Percentiles rank a stretch among this genome's conserved stretches.
phyloP scores from a whole-genome alignment of 2,113 vertebrate species.

The Paramormyrops kingsleyae region DNA sequence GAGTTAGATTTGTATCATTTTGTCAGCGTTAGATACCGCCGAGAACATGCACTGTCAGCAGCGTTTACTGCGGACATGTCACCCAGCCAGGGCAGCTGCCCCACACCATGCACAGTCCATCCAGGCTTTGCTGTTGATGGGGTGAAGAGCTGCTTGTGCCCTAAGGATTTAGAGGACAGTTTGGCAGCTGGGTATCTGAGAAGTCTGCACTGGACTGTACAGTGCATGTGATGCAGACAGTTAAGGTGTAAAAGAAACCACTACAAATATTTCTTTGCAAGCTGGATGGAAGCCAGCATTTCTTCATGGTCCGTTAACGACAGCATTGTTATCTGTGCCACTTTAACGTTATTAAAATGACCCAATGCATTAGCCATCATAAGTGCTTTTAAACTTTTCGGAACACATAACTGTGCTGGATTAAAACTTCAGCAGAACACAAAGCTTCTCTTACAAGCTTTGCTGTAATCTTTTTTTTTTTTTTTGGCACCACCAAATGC shows the following conservation, averaged over 20 bases:
- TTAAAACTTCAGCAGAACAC: neutral
- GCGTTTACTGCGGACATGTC: neutral
- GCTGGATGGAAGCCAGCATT: neutral
- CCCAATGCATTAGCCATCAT: neutral
- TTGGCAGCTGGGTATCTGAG: neutral
- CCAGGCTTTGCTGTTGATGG: neutral
- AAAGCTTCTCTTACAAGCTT: slow-evolving; percentile 5
- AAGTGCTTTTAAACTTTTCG: slow-evolving; percentile 5
- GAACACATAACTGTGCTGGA: neutral
- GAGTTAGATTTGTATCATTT: neutral
- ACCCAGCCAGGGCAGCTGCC: neutral
- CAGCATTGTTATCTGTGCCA: neutral
- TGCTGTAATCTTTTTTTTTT: neutral
- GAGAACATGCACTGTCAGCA: neutral
- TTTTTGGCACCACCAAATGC: neutral
- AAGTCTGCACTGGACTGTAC: neutral
- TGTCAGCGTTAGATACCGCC: neutral
- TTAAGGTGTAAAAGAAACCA: neutral
- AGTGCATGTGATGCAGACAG: neutral
- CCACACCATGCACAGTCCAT: neutral
- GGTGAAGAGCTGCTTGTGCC: too few relatives aligned
- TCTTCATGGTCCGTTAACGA: neutral
- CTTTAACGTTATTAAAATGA: neutral
- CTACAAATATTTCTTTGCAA: neutral
- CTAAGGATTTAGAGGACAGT: neutral